Percentiles rank a stretch among this genome's conserved stretches.
phyloP scores from a whole-genome alignment of 2,888 invertebrate species.

The Phortica magna region DNA sequence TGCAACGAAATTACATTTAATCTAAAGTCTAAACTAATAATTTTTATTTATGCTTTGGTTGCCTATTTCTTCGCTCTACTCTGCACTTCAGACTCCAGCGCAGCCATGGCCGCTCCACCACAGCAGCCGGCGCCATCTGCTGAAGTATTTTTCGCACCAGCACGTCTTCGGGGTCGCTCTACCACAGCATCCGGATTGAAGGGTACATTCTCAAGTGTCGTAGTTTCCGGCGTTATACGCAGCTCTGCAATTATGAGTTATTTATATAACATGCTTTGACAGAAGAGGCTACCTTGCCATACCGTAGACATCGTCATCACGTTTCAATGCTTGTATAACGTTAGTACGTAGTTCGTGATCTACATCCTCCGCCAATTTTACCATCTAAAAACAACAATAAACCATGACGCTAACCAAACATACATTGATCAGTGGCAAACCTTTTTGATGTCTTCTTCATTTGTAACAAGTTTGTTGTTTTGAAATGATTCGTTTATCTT shows the following conservation, averaged over 20 bases:
- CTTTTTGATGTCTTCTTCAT: constrained; percentile 82
- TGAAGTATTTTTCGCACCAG: constrained; percentile 43
- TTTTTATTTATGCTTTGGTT: constrained; percentile 31
- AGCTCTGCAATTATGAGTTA: constrained; percentile 57
- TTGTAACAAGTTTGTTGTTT: constrained; percentile 82
- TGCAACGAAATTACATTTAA: constrained; percentile 27
- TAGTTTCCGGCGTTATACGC: constrained; percentile 71
- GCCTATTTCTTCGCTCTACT: constrained; percentile 54
- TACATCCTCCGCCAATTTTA: constrained; percentile 84
- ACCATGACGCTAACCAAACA: background rate
- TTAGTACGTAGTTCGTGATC: constrained; percentile 85
- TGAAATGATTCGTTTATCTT: constrained; percentile 88
- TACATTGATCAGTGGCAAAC: constrained; percentile 76
- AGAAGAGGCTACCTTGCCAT: constrained; percentile 54
- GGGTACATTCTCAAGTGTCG: constrained; percentile 81
- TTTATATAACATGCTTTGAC: constrained; percentile 43
- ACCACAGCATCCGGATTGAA: constrained; percentile 80
- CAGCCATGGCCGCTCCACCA: constrained; percentile 60
- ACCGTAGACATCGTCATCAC: constrained; percentile 85
- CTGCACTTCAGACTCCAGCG: constrained; percentile 49
- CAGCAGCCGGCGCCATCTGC: constrained; percentile 51
- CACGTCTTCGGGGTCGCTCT: constrained; percentile 66
- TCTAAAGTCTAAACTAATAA: constrained; percentile 41
- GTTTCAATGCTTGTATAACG: constrained; percentile 85
- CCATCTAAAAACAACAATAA: constrained; percentile 79